Evolutionary conservation across 2,797 vertebrate genomes (phyloP).

Genomic region (Threskiornis aethiopicus): DNA sequence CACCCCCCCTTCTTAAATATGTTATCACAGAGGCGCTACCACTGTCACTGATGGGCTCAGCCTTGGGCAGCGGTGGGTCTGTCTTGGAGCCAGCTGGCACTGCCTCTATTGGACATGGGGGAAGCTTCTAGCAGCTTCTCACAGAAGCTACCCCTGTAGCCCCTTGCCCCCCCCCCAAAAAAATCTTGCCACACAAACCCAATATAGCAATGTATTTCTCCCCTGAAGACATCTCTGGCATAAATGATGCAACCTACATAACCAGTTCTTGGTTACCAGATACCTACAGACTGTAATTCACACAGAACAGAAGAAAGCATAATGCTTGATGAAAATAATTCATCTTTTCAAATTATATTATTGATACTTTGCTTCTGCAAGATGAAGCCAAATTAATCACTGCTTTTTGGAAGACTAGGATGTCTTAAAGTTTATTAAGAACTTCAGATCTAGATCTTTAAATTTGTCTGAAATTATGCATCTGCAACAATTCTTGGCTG

Average conservation of each 20-base stretch:
- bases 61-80: too few species aligned
- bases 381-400: constrained; percentile 10
- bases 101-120: rapidly evolving
- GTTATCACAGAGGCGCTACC: too few species aligned
- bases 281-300: neutral
- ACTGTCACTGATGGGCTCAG: too few species aligned
- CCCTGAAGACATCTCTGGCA: constrained; percentile 25
- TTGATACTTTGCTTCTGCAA: constrained; percentile 16
- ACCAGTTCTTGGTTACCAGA: neutral
- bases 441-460: neutral
- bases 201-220: constrained; percentile 4
- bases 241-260: constrained; percentile 7
- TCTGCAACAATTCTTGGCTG: neutral
- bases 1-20: too few species aligned
- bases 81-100: too few species aligned
- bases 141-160: too few species aligned
- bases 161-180: rapidly evolving
- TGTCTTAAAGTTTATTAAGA: constrained; percentile 8
- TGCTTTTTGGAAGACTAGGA: neutral
- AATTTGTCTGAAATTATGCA: neutral
- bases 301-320: neutral
- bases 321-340: constrained; percentile 38
- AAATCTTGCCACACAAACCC: neutral
- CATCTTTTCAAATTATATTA: constrained; percentile 32
- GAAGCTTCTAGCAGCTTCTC: neutral